Base-by-base conservation (phyloP, 2,888 invertebrate genomes). In the Caenorhabditis imperialis region DNA sequence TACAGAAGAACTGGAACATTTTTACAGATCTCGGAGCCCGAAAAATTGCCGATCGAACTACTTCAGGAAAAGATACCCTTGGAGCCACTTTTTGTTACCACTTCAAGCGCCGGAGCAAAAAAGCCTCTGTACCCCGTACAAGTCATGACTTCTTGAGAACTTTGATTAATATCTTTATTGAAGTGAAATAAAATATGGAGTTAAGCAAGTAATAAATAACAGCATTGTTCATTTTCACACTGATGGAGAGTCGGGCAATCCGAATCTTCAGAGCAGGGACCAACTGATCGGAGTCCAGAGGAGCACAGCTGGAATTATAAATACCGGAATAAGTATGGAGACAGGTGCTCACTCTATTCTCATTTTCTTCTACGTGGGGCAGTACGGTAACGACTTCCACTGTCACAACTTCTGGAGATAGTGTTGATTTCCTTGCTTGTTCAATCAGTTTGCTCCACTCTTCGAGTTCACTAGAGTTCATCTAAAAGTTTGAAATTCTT, bases 231-330 rank as follows among this genome's bases (percentile, higher is more conserved):
- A 5, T 63, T 60, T 38, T 81, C 78, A 38, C 78, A 81, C 27
- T 65, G 65, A 57, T 81, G 81, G 6, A 81, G 61, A 1, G 81
- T 67, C 7, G 81, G 81, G 25, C 81, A 81, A 20, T 81, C 81
- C 3, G 72, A 61, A 40, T 81, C 81, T 3, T 81, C 81, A 3
- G 78, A 69, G 40, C 81, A 81, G 2, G 78, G 81, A 0, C 81
- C 81, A 16, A 81, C 77, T 1, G 78, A 63, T 1, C 71, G 54
- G 3, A 81, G 62, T 0, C 81, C 78, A 0, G 78, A 78, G 12
- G 57, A 35, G 60, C 81, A 81, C 30, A 47, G 69, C 80, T 80
- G 48, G 51, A 79, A 51, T 7, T 33, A 12, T 12, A 0, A 35
- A 18, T 37, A 22, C 10, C 30, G 16, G 20, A 6, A 25, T 20